Evolutionary conservation across 2,113 vertebrate species (phyloP).

Genomic region (Semicossyphus pulcher): DNA sequence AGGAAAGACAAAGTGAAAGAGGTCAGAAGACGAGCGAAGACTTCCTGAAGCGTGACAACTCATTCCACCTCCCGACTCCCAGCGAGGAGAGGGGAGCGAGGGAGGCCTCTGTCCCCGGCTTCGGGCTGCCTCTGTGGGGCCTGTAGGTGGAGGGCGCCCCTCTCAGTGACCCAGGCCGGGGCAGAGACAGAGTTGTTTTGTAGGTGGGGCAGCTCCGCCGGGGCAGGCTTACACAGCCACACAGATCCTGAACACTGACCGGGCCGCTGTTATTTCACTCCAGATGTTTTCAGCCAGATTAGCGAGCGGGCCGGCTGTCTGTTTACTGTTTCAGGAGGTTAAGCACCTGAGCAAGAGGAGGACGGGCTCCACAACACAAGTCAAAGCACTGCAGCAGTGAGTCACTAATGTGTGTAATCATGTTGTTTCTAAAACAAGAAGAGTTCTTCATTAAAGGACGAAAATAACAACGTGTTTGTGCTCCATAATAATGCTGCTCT

Average conservation of each 20-base stretch:
- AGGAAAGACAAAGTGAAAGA: conserved; percentile 51
- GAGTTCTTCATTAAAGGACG: background rate
- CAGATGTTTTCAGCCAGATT: background rate
- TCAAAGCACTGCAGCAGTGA: background rate
- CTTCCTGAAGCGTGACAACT: conserved; percentile 70
- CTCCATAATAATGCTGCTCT: background rate
- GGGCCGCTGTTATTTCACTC: conserved; percentile 4
- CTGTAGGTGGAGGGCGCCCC: conserved; percentile 13
- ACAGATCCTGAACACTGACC: conserved; percentile 1
- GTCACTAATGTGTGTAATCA: background rate
- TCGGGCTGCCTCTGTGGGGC: conserved; percentile 35
- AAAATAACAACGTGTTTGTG: background rate
- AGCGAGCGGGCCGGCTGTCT: background rate
- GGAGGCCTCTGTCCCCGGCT: conserved; percentile 21
- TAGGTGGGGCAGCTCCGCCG: background rate
- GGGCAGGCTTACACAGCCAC: background rate
- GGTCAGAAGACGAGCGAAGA: conserved; percentile 64
- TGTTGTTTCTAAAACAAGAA: background rate
- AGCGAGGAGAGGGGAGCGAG: conserved; percentile 23
- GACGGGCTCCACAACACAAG: background rate
- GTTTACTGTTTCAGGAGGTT: background rate
- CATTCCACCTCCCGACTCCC: conserved; percentile 73
- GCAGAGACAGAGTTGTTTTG: conserved; percentile 14
- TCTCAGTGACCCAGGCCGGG: conserved; percentile 37
- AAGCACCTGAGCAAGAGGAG: background rate